Evolutionary conservation across 30 jellyfish, hydroid and myxozoan genomes (phyloP), one percentile per base, ranked within the genome.

Genomic region (Clytia hemisphaerica): DNA sequence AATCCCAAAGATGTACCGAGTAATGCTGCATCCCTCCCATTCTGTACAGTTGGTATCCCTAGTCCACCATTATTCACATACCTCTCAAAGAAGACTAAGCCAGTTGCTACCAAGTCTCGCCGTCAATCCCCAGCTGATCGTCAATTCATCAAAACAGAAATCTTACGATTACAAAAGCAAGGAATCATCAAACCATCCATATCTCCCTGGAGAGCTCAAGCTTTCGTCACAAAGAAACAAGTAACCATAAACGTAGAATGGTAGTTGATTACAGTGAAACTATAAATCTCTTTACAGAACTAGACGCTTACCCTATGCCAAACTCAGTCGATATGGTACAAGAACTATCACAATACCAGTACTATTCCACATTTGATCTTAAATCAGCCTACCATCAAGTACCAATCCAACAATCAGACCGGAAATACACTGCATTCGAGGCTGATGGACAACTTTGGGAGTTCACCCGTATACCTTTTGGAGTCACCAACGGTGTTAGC

Each of bases 141-240:
- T 49, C 26, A 50, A 63, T 81, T 81, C 64, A 81, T 73, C 59
- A 45, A 18, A 5, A 78, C 45, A 3, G 95, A 83, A 37, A 59
- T 47, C 42, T 27, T 55, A 21, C 29, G 93, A 28, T 42, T 83
- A 45, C 72, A 46, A 15, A 36, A 51, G 16, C 84, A 44, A 47
- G 94, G 94, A 35, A 80, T 80, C 50, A 80, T 80, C 5, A 83
- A 73, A 54, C 92, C 93, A 22, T 38, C 83, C 45, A 45, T 46
- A 26, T 80, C 90, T 14, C 94, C 92, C 18, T 80, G 92, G 94
- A 59, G 94, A 48, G 94, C n/a, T n/a, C n/a, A n/a, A n/a, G n/a
- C n/a, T n/a, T n/a, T n/a, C n/a, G n/a, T n/a, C n/a, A n/a, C n/a
- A n/a, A n/a, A n/a, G n/a, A n/a, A n/a, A n/a, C n/a, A n/a, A n/a